These are phyloP conservation scores for Pristionchus exspectatus DNA, from an alignment of 2,888 invertebrate genomes.

Conservation along the genomic window DNA sequence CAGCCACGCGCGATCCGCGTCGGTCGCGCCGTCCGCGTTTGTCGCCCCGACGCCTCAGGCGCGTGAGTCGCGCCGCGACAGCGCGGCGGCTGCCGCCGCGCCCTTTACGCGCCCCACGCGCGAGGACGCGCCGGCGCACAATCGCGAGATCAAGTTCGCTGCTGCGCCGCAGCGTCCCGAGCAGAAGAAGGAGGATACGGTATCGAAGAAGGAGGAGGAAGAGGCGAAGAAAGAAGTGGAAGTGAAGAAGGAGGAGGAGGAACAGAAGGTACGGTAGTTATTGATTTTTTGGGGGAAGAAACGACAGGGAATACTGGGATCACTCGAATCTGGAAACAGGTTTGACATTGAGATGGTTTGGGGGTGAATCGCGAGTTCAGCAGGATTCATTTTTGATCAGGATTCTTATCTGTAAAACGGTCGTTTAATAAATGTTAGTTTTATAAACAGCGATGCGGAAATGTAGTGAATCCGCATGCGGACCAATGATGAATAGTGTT, in stretches of 20 bases:
- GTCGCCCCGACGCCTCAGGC: not conserved
- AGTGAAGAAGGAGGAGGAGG: not conserved
- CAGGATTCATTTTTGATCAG: no score
- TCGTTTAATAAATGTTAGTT: no score
- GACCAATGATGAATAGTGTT: no score
- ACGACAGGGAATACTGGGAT: no score
- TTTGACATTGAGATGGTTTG: no score
- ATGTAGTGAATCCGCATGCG: no score
- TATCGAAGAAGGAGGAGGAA: not conserved
- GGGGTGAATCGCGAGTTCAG: no score
- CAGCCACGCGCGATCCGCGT: not conserved
- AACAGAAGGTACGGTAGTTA: not conserved
- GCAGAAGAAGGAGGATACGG: not conserved
- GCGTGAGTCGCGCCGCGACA: not conserved
- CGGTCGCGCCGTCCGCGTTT: not conserved
- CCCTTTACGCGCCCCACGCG: not conserved
- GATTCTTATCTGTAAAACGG: no score
- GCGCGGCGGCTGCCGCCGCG: not conserved
- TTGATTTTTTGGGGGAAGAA: not conserved
- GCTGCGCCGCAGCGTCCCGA: not conserved
- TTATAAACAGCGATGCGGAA: no score
- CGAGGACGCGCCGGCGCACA: slow-evolving; percentile 5
- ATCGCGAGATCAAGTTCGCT: not conserved
- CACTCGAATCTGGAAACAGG: no score
- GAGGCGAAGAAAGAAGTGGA: not conserved